A percentile compares a stretch with the other conserved stretches of the same genome.
These are phyloP conservation scores for Leptinotarsa lineolata DNA, from an alignment of 1,140 invertebrate species.

Conservation along the genomic window DNA sequence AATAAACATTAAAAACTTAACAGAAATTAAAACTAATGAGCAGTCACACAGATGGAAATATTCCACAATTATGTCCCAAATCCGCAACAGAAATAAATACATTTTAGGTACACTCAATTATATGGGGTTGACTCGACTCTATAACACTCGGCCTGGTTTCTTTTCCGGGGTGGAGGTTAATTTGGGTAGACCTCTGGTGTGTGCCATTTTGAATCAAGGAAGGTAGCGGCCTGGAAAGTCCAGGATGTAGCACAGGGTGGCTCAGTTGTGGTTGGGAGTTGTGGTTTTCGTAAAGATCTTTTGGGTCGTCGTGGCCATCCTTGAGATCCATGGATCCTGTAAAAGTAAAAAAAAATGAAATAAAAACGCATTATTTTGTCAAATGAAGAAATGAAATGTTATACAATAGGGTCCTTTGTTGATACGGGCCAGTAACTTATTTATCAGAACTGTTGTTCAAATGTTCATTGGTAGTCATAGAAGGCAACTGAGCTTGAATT, in stretches of 20 bases:
- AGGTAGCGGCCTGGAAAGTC: conserved; percentile 55
- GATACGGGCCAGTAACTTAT: too few species aligned
- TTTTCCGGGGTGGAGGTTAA: conserved; percentile 55
- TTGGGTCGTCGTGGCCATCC: conserved; percentile 55
- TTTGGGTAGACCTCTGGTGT: conserved; percentile 25
- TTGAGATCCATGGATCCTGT: conserved; percentile 53
- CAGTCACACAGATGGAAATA: conserved; percentile 22
- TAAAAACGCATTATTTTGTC: not conserved
- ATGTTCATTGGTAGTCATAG: too few species aligned
- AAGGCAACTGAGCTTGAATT: too few species aligned
- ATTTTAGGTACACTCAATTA: conserved; percentile 83
- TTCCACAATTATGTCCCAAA: not conserved
- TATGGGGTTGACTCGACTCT: conserved; percentile 82
- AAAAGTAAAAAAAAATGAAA: conserved; percentile 18
- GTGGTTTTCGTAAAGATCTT: conserved; percentile 54
- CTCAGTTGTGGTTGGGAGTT: conserved; percentile 42
- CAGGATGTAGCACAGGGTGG: conserved; percentile 56
- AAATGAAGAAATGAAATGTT: not conserved
- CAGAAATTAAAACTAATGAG: conserved; percentile 48
- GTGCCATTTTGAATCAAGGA: conserved; percentile 40
- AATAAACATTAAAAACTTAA: conserved; percentile 53
- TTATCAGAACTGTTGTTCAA: too few species aligned
- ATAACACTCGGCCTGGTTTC: conserved; percentile 79
- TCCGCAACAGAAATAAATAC: conserved; percentile 32
- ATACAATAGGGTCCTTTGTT: not conserved